Conservation (phyloP, 2,797 vertebrate species). For the Delichon dasypus region DNA sequence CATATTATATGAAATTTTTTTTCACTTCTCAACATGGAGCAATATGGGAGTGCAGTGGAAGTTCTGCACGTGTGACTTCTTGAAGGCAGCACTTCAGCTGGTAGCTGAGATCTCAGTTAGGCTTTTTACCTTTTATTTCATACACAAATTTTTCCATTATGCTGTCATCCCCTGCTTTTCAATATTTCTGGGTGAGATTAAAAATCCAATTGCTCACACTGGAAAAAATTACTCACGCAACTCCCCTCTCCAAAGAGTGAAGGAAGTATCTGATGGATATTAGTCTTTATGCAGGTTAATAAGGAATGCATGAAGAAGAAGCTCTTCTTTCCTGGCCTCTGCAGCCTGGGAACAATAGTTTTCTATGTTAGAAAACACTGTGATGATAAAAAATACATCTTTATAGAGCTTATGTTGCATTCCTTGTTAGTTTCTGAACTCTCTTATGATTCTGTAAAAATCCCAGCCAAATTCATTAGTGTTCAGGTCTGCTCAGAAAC, state of each 20-base stretch:
- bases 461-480: conserved; percentile 50
- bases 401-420: not conserved
- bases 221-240: not conserved
- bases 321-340: not conserved
- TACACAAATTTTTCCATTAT: not conserved
- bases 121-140: not conserved
- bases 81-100: not conserved
- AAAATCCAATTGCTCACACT: not conserved
- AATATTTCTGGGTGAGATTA: not conserved
- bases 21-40: not conserved
- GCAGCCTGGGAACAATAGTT: conserved; percentile 12
- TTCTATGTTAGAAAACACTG: not conserved
- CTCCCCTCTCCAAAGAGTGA: not conserved
- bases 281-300: not conserved
- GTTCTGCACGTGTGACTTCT: not conserved
- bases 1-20: not conserved
- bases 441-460: conserved; percentile 21
- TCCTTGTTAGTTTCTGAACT: conserved; percentile 33
- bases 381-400: not conserved
- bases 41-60: not conserved
- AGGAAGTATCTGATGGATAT: not conserved
- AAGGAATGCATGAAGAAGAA: not conserved
- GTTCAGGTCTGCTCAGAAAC: conserved; percentile 32
- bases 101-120: not conserved
- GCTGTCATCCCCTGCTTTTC: not conserved